phyloP scores from a whole-genome alignment of 2,888 invertebrate genomes.

The Xanthorhoe spadicearia region DNA sequence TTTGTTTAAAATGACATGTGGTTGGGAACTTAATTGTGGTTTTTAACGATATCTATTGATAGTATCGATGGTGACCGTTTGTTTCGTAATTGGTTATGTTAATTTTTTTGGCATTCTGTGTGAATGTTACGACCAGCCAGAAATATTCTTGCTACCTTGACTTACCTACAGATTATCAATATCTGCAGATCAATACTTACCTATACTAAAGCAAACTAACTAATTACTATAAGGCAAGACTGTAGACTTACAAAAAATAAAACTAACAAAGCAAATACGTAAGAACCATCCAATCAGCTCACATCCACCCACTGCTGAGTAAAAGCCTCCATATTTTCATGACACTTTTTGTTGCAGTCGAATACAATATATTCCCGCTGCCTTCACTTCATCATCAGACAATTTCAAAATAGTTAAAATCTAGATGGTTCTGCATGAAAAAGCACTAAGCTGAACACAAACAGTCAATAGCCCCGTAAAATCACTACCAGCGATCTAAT shows the following conservation, averaged over 20 bases:
- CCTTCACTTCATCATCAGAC: neutral
- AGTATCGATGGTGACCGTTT: slow-evolving; percentile 48
- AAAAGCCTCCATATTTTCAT: no score
- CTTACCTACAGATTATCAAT: no score
- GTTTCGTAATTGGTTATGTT: slow-evolving; percentile 7
- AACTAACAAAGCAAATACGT: no score
- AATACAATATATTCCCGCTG: neutral
- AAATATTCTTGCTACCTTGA: neutral
- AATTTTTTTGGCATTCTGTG: neutral
- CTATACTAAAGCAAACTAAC: no score
- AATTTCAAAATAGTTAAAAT: neutral
- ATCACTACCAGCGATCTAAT: neutral
- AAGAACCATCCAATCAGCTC: no score
- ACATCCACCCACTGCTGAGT: no score
- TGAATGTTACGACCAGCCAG: neutral
- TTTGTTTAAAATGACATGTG: slow-evolving; percentile 83
- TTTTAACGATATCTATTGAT: slow-evolving; percentile 69
- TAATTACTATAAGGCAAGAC: no score
- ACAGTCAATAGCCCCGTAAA: neutral
- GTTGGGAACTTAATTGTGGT: slow-evolving; percentile 73
- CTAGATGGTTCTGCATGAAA: neutral
- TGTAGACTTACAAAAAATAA: no score
- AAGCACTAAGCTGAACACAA: neutral
- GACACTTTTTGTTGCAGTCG: neutral
- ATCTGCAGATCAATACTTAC: no score